These are phyloP conservation scores for Latheticus oryzae DNA, from an alignment of 2,888 invertebrate species.

Conservation along the genomic window DNA sequence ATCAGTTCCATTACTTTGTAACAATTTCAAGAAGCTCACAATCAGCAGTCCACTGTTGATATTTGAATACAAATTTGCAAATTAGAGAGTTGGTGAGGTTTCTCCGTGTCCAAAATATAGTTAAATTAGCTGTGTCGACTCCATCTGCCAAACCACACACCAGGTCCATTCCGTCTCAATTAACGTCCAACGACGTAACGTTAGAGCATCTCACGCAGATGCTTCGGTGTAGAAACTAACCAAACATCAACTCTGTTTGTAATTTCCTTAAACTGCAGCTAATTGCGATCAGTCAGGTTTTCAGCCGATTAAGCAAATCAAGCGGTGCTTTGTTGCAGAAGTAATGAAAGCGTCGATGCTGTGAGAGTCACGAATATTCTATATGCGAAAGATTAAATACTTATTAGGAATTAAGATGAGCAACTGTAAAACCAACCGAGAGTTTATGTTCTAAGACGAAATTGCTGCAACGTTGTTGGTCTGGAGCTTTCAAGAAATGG, in stretches of 20 bases:
- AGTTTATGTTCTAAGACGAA: slow-evolving; percentile 17
- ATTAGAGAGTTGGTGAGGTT: too few species aligned
- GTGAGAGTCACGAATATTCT: slow-evolving; percentile 10
- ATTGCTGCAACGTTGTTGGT: slow-evolving; percentile 9
- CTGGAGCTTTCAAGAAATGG: slow-evolving; percentile 12
- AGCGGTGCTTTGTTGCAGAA: slow-evolving; percentile 10
- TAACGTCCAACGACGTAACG: slow-evolving; percentile 15
- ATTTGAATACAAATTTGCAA: too few species aligned
- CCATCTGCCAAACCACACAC: slow-evolving; percentile 8
- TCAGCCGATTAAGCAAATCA: slow-evolving; percentile 28
- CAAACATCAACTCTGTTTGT: slow-evolving; percentile 30
- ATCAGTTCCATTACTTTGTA: too few species aligned
- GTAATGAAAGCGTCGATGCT: slow-evolving; percentile 1
- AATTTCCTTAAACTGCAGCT: slow-evolving; percentile 33
- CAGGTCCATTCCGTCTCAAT: slow-evolving; percentile 17
- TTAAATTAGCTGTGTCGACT: slow-evolving; percentile 13
- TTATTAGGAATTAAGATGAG: slow-evolving; percentile 26
- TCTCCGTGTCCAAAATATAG: too few species aligned
- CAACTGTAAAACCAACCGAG: too few species aligned
- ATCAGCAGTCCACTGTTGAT: too few species aligned
- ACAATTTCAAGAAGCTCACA: too few species aligned
- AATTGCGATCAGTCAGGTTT: slow-evolving; percentile 27
- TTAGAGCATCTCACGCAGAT: neutral
- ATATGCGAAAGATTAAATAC: slow-evolving; percentile 10
- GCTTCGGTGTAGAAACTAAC: slow-evolving; percentile 11